These are phyloP conservation scores for Paguma larvata DNA, from an alignment of 2,797 vertebrate species.

Conservation along the genomic window DNA sequence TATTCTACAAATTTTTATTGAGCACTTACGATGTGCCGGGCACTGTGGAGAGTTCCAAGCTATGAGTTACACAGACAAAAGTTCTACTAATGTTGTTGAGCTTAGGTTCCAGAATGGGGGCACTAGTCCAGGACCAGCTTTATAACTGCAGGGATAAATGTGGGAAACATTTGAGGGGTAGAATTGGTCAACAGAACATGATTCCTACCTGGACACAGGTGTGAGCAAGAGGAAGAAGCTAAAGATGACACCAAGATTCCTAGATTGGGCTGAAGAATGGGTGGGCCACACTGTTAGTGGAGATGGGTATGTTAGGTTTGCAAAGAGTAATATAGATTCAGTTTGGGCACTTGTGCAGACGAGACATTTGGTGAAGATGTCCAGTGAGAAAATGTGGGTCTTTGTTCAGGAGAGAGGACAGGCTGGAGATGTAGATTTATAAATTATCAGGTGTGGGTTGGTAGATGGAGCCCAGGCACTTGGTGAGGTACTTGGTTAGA, in stretches of 20 bases:
- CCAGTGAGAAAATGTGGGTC: neutral
- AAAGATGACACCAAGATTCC: neutral
- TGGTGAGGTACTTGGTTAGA: neutral
- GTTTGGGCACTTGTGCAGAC: neutral
- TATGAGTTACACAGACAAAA: neutral
- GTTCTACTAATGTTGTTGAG: neutral
- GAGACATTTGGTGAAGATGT: neutral
- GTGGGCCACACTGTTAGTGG: neutral
- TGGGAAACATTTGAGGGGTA: neutral
- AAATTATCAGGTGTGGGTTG: neutral
- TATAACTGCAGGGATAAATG: neutral
- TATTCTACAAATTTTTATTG: neutral
- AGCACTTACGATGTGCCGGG: neutral
- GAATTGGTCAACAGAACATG: neutral
- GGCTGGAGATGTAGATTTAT: neutral
- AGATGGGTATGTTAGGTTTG: neutral
- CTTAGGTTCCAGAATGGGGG: neutral
- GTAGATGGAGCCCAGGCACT: neutral
- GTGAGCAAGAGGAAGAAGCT: neutral
- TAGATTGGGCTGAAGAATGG: neutral
- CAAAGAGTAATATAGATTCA: neutral
- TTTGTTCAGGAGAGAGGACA: neutral
- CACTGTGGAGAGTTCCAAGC: neutral
- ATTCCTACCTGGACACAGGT: neutral
- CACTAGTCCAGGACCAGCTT: neutral